phyloP scores from a whole-genome alignment of 2,888 invertebrate species.

The Chaetogeoica ovagalla region DNA sequence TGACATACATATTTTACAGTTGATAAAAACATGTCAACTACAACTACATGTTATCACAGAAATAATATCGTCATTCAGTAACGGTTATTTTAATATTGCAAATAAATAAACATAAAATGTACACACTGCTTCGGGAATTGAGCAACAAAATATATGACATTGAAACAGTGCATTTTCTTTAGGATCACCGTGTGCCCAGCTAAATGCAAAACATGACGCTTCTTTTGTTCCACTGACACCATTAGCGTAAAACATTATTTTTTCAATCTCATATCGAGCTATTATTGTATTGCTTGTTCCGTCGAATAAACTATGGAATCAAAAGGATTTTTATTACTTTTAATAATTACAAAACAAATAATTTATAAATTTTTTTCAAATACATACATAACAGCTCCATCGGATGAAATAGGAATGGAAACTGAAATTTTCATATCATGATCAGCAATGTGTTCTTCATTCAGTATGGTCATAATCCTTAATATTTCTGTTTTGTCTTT shows the following conservation, averaged over 20 bases:
- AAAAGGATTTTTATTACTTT: conserved; percentile 28
- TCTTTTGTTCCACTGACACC: conserved; percentile 82
- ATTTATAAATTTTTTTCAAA: neutral
- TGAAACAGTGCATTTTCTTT: conserved; percentile 88
- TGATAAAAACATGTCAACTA: conserved; percentile 29
- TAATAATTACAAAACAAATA: neutral
- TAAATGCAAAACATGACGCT: conserved; percentile 96
- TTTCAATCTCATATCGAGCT: conserved; percentile 85
- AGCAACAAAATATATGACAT: conserved; percentile 96
- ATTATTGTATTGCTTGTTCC: conserved; percentile 79
- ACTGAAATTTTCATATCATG: conserved; percentile 87
- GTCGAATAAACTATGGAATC: conserved; percentile 73
- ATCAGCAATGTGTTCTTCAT: conserved; percentile 72
- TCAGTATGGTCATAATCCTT: conserved; percentile 87
- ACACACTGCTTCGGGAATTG: conserved; percentile 88
- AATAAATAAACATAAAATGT: conserved; percentile 19
- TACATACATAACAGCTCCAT: conserved; percentile 88
- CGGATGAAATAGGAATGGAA: conserved; percentile 88
- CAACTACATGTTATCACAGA: conserved; percentile 14
- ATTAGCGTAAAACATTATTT: conserved; percentile 92
- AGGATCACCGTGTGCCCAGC: conserved; percentile 86
- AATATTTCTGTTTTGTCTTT: conserved; percentile 91
- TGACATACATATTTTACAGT: neutral
- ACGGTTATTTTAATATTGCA: neutral
- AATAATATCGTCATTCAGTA: neutral